These are phyloP conservation scores for Drosophila ananassae DNA, from an alignment of 1,140 invertebrate species.

Conservation along the genomic window DNA sequence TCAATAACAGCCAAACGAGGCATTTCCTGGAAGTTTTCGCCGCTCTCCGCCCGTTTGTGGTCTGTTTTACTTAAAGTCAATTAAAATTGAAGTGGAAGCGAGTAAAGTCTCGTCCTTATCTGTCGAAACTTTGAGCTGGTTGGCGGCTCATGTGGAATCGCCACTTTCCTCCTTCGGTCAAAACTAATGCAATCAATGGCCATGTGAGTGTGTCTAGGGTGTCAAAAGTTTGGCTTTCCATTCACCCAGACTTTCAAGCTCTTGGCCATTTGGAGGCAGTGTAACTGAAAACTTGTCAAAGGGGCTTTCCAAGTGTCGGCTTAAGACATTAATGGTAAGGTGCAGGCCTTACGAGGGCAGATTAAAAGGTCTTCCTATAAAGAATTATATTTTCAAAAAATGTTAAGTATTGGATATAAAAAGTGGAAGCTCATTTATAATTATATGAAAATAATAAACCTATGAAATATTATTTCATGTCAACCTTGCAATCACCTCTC, in stretches of 20 bases:
- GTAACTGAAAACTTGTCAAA: conserved; percentile 42
- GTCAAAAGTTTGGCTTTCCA: conserved; percentile 29
- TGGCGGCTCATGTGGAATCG: conserved; percentile 47
- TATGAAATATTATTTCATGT: not conserved
- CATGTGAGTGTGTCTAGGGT: conserved; percentile 17
- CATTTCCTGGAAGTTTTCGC: conserved; percentile 61
- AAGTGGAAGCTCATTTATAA: too few relatives aligned
- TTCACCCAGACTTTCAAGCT: conserved; percentile 2
- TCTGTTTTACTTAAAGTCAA: conserved; percentile 74
- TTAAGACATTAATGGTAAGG: conserved; percentile 15
- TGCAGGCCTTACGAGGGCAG: conserved; percentile 2
- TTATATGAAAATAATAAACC: not conserved
- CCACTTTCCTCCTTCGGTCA: conserved; percentile 27
- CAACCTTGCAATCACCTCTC: not conserved
- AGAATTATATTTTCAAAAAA: too few relatives aligned
- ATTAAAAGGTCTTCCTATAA: not conserved
- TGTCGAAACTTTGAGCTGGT: conserved; percentile 59
- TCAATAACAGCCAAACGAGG: conserved; percentile 77
- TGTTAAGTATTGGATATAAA: too few relatives aligned
- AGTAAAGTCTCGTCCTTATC: conserved; percentile 44
- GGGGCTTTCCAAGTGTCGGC: conserved; percentile 24
- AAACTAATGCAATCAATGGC: conserved; percentile 68
- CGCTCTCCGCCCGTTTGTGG: conserved; percentile 38
- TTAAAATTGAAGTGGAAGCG: conserved; percentile 64
- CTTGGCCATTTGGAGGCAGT: conserved; percentile 11